These are phyloP conservation scores for Napeogenes sylphis DNA, from an alignment of 2,888 invertebrate species.

Conservation along the genomic window DNA sequence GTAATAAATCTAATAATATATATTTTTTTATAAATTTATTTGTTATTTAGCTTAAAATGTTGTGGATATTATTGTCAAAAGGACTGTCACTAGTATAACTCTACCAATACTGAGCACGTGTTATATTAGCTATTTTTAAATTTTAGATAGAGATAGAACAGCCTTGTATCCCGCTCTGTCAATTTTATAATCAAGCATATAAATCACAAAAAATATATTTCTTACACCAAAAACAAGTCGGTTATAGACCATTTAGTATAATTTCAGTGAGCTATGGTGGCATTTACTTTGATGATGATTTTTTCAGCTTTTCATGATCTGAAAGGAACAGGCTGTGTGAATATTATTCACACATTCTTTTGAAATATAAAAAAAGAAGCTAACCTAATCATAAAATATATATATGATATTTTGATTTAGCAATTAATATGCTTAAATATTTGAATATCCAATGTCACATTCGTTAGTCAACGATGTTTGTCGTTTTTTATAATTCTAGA, in stretches of 20 bases:
- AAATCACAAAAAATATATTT: constrained; percentile 69
- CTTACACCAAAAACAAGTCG: constrained; percentile 70
- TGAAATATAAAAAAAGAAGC: background rate
- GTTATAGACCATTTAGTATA: constrained; percentile 69
- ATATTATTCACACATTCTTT: constrained; percentile 41
- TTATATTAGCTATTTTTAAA: constrained; percentile 60
- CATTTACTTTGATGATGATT: constrained; percentile 59
- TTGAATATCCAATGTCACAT: too few relatives aligned
- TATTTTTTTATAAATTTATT: too few relatives aligned
- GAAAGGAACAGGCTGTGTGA: constrained; percentile 53
- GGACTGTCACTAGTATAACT: constrained; percentile 51
- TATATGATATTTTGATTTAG: too few relatives aligned
- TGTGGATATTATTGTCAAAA: constrained; percentile 33
- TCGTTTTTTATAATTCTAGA: too few relatives aligned
- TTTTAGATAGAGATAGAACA: constrained; percentile 44
- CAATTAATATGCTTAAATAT: too few relatives aligned
- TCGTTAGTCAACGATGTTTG: too few relatives aligned
- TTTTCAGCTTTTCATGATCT: constrained; percentile 44
- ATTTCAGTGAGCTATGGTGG: constrained; percentile 67
- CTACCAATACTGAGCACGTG: constrained; percentile 52
- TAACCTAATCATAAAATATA: too few relatives aligned
- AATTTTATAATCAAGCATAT: constrained; percentile 63
- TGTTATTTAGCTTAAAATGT: too few relatives aligned
- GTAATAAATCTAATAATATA: too few relatives aligned
- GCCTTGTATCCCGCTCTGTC: constrained; percentile 53